Base-by-base conservation (phyloP, 1,140 invertebrate species). In the Ruditapes philippinarum region DNA sequence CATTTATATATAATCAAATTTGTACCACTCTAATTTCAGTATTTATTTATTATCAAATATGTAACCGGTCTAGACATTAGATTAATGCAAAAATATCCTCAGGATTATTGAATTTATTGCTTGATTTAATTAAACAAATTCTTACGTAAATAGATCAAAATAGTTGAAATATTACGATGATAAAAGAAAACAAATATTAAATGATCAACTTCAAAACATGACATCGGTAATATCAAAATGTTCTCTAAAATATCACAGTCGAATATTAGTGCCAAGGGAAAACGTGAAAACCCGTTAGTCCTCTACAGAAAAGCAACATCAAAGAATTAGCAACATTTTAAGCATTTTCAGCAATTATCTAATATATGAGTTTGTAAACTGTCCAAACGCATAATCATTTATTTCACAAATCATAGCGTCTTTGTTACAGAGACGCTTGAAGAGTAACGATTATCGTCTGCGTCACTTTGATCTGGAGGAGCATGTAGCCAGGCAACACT, bases 361-460 rank as follows among this genome's bases (percentile, higher is more conserved):
- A 81, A 81, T 81, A 17, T 81, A 31, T 25, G n/a, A 81, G 38
- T 62, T 65, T 81, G 79, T 81, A 81, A 19, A 33, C 9, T 19
- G 9, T 62, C 79, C 79, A 81, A 81, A 81, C 51, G 65, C 51
- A 57, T 65, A 57, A 81, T 81, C 49, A 54, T 38, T 38, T n/a
- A n/a, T 65, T 49, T 68, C 62, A 83, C 28, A 83, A 70, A 60
- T 86, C 36, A 78, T 28, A 33, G 33, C 33, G 54, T 78, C 40
- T 54, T 45, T 76, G 84, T 86, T 86, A 86, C 74, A 33, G 49
- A 76, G 73, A 76, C 45, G 84, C 54, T 74, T 86, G 84, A 62
- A 86, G 51, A 54, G 19, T 22, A 40, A 86, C 31, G 51, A 82
- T 68, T 62, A 60, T 45, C 84, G 54, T 25, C 36, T 76, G 45